Evolutionary conservation across 2,888 invertebrate species (phyloP).

Genomic region (Atrina japonica): DNA sequence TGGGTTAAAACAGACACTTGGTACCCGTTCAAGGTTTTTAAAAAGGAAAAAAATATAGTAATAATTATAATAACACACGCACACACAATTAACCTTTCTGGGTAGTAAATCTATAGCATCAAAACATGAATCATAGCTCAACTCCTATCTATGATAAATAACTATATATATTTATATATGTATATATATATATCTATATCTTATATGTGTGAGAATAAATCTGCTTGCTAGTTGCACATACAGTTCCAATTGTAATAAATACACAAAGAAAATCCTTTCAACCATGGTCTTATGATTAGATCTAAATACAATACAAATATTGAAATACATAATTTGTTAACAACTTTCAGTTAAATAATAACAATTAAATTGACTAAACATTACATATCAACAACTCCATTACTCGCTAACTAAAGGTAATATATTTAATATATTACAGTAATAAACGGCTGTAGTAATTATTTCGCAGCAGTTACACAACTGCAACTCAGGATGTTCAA

Average conservation of each 20-base stretch:
- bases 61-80: slow-evolving; percentile 34
- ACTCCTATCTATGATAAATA: too few relatives aligned
- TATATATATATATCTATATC: too few relatives aligned
- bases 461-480: too few relatives aligned
- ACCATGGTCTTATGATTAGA: slow-evolving; percentile 6
- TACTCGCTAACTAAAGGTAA: slow-evolving; percentile 54
- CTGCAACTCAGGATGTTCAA: too few relatives aligned
- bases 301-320: slow-evolving; percentile 22
- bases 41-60: slow-evolving; percentile 22
- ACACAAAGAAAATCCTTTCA: background rate
- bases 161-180: too few relatives aligned
- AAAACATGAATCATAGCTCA: too few relatives aligned
- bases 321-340: slow-evolving; percentile 47
- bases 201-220: too few relatives aligned
- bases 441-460: too few relatives aligned
- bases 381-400: slow-evolving; percentile 59
- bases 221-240: slow-evolving; percentile 10
- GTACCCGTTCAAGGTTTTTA: slow-evolving; percentile 50
- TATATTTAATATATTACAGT: slow-evolving; percentile 42
- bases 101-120: too few relatives aligned
- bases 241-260: slow-evolving; percentile 7
- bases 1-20: slow-evolving; percentile 33
- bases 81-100: slow-evolving; percentile 11
- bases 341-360: slow-evolving; percentile 69
- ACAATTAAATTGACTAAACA: slow-evolving; percentile 65